Base-by-base conservation (phyloP, 1,140 invertebrate genomes). In the Drosophila saltans region DNA sequence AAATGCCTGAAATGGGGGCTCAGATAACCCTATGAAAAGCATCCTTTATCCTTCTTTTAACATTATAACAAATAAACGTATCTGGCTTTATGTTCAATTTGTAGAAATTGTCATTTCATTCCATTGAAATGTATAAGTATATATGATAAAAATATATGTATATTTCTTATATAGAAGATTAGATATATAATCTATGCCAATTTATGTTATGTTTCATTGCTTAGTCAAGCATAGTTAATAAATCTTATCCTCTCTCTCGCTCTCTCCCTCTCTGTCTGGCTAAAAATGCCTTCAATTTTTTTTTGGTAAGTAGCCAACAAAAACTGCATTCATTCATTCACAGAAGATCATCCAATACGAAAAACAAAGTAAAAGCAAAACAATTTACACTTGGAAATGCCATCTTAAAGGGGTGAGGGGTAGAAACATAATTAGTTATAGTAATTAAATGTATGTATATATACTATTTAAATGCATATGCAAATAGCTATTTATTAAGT, bases 261-360 rank as follows among this genome's bases (percentile, higher is more conserved):
- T 36, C 39, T 56, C 58, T 59, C 43, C 39, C 21, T 30, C 36
- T 58, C 11, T 2, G 33, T n/a, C 55, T 48, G 58, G 57, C 66
- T 36, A 28, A 30, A 67, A 66, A 78, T 80, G 73, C 66, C 69
- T 75, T 81, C 39, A 1, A 6, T 48, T 36, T 10, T 48, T 67
- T 36, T 58, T 80, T 81, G 79, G 74, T 80, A 60, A 24, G 30
- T 74, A 65, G 80, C 80, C 80, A 82, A 43, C 72, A 71, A 33
- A 70, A 78, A 72, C 9, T 55, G 58, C 63, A 71, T 81, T 79
- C 76, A 71, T 81, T 79, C 76, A 82, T 81, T 81, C 76, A 78
- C 62, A 56, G 45, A 21, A 48, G 16, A 21, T 48, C 16, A 48
- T 30, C 28, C 43, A 45, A 45, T 16, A 16, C 1, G 2, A 16